Percentiles rank a stretch among this genome's conserved stretches.
Conservation (phyloP, 30 jellyfish, hydroid and myxozoan genomes). For the Hydra vulgaris region DNA sequence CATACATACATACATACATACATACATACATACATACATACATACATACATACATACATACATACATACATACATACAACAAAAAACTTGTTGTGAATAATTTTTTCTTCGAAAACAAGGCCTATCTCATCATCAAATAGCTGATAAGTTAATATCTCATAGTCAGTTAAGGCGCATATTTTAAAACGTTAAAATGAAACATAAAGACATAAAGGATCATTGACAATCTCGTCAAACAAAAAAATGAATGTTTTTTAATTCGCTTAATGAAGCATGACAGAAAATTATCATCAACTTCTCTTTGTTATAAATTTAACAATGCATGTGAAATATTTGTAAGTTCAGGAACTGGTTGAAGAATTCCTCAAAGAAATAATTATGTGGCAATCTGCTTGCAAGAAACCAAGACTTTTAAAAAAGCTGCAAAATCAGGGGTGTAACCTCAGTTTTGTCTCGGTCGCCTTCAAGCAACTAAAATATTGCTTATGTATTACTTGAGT, state of each 20-base stretch:
- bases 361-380: neutral
- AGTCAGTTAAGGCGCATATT: neutral
- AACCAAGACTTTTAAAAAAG: neutral
- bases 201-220: neutral
- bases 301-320: neutral
- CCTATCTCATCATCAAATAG: neutral
- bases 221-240: neutral
- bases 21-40: too few species aligned
- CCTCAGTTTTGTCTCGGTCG: too few species aligned
- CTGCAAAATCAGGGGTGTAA: too few species aligned
- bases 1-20: too few species aligned
- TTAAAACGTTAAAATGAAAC: neutral
- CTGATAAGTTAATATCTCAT: neutral
- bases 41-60: too few species aligned
- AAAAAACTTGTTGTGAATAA: neutral
- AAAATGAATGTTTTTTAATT: neutral
- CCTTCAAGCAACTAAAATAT: too few species aligned
- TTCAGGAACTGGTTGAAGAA: neutral
- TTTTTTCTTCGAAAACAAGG: neutral
- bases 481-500: too few species aligned
- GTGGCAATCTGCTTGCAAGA: neutral
- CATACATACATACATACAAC: too few species aligned
- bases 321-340: neutral
- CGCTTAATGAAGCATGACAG: neutral
- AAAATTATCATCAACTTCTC: neutral